phyloP scores from a whole-genome alignment of 2,797 vertebrate genomes.

The Brachymystax lenok region DNA sequence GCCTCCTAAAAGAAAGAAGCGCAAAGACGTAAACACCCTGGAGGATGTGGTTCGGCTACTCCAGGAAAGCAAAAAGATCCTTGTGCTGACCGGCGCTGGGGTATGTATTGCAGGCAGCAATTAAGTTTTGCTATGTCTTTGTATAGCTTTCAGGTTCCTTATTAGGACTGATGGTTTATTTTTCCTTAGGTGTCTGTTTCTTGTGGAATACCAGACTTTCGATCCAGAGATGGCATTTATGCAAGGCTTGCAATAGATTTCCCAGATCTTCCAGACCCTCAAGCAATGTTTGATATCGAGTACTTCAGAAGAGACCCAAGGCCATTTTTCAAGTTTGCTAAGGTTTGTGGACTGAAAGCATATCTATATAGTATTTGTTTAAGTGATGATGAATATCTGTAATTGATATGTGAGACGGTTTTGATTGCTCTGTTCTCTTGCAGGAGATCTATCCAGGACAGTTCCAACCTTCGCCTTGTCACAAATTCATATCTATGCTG shows the following conservation, averaged over 20 bases:
- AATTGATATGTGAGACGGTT: not conserved
- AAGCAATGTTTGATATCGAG: slow-evolving; percentile 99
- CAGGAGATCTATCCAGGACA: slow-evolving; percentile 99
- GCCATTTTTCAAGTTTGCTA: slow-evolving; percentile 98
- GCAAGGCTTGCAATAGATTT: slow-evolving; percentile 97
- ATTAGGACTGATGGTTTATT: not conserved
- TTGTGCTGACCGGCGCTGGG: slow-evolving; percentile 96
- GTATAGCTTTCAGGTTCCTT: not conserved
- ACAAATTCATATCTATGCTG: slow-evolving; percentile 94
- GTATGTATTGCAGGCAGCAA: slow-evolving; percentile 69
- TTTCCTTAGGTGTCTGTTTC: slow-evolving; percentile 92
- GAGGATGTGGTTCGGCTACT: slow-evolving; percentile 95
- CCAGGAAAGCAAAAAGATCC: slow-evolving; percentile 92
- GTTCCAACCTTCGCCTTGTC: slow-evolving; percentile 97
- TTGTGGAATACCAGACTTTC: slow-evolving; percentile 98
- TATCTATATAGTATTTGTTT: not conserved
- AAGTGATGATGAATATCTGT: not conserved
- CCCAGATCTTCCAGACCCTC: slow-evolving; percentile 97
- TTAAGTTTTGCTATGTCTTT: not conserved
- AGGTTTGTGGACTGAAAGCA: slow-evolving; percentile 76
- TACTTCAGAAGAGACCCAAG: slow-evolving; percentile 97
- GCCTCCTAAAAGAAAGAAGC: slow-evolving; percentile 96
- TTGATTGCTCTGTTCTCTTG: slow-evolving; percentile 47
- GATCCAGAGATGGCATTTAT: slow-evolving; percentile 98
- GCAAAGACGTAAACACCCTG: slow-evolving; percentile 95